phyloP scores from a whole-genome alignment of 2,888 invertebrate species.

The Parnassius glacialis region DNA sequence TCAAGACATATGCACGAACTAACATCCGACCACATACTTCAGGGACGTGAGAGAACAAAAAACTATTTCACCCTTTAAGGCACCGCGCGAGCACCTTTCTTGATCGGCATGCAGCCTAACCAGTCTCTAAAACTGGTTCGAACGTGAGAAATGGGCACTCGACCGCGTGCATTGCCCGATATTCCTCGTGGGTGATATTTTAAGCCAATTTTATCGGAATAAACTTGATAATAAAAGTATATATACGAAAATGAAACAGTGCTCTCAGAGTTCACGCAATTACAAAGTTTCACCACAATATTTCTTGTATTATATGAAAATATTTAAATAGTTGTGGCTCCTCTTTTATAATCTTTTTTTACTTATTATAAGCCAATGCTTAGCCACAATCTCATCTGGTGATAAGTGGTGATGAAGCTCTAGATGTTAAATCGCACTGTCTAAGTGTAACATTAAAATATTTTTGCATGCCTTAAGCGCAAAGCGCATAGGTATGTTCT shows the following conservation, averaged over 20 bases:
- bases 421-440: too few relatives aligned
- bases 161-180: constrained; percentile 52
- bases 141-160: constrained; percentile 71
- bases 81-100: constrained; percentile 68
- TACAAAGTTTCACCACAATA: too few relatives aligned
- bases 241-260: background rate
- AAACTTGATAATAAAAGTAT: constrained; percentile 21
- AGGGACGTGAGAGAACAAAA: constrained; percentile 56
- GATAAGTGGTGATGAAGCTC: too few relatives aligned
- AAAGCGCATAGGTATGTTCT: too few relatives aligned
- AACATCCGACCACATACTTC: constrained; percentile 53
- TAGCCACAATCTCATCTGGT: too few relatives aligned
- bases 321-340: too few relatives aligned
- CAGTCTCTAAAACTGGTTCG: constrained; percentile 62
- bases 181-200: constrained; percentile 50
- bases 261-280: too few relatives aligned
- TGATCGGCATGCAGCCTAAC: constrained; percentile 68
- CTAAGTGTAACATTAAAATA: too few relatives aligned
- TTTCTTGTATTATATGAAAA: too few relatives aligned
- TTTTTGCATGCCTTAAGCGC: too few relatives aligned
- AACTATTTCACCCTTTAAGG: constrained; percentile 67
- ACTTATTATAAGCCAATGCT: too few relatives aligned
- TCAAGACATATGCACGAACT: constrained; percentile 47
- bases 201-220: constrained; percentile 43
- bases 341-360: too few relatives aligned